Evolutionary conservation across 2,888 invertebrate species (phyloP).

Genomic region (Ceraclea dissimilis): DNA sequence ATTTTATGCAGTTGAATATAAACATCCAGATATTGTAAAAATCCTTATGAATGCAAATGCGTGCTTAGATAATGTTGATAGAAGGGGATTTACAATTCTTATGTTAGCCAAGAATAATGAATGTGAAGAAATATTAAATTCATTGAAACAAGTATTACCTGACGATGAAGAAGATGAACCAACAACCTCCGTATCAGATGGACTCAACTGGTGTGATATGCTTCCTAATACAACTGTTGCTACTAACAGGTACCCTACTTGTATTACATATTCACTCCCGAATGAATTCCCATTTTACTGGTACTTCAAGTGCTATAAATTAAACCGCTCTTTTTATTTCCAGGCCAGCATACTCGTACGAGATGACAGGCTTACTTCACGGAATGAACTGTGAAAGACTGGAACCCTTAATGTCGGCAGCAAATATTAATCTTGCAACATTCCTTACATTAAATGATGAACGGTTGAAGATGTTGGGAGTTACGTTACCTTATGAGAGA

Average conservation of each 20-base stretch:
- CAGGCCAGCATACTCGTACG: conserved; percentile 45
- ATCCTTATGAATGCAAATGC: conserved; percentile 3
- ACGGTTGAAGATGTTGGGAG: conserved; percentile 49
- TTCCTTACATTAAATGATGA: conserved; percentile 52
- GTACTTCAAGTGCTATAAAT: too few species aligned
- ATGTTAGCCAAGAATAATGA: not conserved
- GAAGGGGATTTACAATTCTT: not conserved
- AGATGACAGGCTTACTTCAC: conserved; percentile 50
- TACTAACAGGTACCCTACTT: not conserved
- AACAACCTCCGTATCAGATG: not conserved
- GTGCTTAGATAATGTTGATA: not conserved
- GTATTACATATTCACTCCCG: not conserved
- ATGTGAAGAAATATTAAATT: not conserved
- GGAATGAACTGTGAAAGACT: conserved; percentile 54
- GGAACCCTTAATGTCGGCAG: conserved; percentile 39
- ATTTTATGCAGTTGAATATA: conserved; percentile 8
- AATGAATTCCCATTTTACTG: too few species aligned
- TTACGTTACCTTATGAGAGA: conserved; percentile 53
- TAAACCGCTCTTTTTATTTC: conserved; percentile 24
- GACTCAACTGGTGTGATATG: not conserved
- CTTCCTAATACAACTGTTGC: not conserved
- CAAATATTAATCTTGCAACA: conserved; percentile 44
- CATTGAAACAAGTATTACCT: conserved; percentile 1
- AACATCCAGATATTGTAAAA: not conserved
- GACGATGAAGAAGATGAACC: conserved; percentile 5